phyloP scores from a whole-genome alignment of 2,113 vertebrate species.

The Albula glossodonta region DNA sequence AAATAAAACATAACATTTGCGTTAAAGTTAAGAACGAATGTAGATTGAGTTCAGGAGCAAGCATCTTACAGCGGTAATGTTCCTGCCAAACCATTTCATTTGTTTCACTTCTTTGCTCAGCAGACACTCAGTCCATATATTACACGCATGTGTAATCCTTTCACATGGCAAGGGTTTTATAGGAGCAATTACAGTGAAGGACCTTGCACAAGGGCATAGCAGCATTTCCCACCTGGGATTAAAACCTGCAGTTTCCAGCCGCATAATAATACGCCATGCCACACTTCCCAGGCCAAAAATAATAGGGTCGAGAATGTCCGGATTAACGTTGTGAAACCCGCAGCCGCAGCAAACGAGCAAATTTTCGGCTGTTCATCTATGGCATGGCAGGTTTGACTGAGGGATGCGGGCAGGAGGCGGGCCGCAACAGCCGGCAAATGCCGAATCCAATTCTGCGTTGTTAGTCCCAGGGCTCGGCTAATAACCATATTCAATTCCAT shows the following conservation, averaged over 20 bases:
- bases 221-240: not conserved
- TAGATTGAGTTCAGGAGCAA: no score
- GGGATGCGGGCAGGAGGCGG: not conserved
- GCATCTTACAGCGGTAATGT: not conserved
- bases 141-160: not conserved
- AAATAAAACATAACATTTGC: no score
- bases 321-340: not conserved
- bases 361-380: not conserved
- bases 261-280: not conserved
- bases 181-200: not conserved
- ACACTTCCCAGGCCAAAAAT: not conserved
- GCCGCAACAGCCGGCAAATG: not conserved
- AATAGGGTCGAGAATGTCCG: not conserved
- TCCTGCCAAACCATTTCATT: not conserved
- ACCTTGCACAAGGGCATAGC: conserved; percentile 1
- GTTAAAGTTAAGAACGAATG: no score
- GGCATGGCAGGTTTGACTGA: not conserved
- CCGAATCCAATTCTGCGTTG: not conserved
- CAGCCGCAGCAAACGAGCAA: not conserved
- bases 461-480: conserved; percentile 26
- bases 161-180: not conserved
- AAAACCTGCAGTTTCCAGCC: not conserved
- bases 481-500: conserved; percentile 42
- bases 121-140: not conserved
- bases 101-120: not conserved